Percentiles rank a stretch among this genome's conserved stretches.
Conservation (phyloP, 2,797 vertebrate genomes). For the Sebastes minor region DNA sequence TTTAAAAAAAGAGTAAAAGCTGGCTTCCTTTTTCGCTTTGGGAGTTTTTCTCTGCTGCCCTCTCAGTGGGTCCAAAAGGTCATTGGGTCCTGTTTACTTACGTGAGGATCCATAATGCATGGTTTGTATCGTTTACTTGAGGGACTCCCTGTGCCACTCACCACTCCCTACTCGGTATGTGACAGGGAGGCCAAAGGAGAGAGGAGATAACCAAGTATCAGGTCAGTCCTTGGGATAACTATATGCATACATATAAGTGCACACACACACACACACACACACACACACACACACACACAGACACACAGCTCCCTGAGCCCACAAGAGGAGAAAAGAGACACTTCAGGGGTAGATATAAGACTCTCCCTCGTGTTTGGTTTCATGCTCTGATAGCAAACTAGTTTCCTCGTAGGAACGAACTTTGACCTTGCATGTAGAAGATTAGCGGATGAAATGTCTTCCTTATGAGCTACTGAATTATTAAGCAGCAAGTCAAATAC, state of each 20-base stretch:
- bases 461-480: not conserved
- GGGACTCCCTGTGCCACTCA: conserved; percentile 65
- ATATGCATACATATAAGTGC: conserved; percentile 38
- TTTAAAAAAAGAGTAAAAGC: conserved; percentile 17
- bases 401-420: conserved; percentile 3
- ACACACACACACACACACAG: not conserved
- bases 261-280: not conserved
- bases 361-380: conserved; percentile 17
- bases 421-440: not conserved
- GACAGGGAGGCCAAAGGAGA: conserved; percentile 59
- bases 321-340: conserved; percentile 9
- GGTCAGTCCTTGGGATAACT: conserved; percentile 50
- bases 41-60: conserved; percentile 45
- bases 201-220: conserved; percentile 50
- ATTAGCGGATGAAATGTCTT: not conserved
- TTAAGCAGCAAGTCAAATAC: not conserved
- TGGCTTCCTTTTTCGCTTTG: conserved; percentile 8
- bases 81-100: conserved; percentile 73
- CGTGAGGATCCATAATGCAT: conserved; percentile 76
- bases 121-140: conserved; percentile 67
- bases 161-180: conserved; percentile 41
- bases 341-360: conserved; percentile 14
- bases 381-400: not conserved
- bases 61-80: conserved; percentile 59
- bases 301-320: conserved; percentile 3